These are phyloP conservation scores for Aurelia aurita DNA, from an alignment of 30 jellyfish, hydroid and myxozoan genomes.

Conservation along the genomic window DNA sequence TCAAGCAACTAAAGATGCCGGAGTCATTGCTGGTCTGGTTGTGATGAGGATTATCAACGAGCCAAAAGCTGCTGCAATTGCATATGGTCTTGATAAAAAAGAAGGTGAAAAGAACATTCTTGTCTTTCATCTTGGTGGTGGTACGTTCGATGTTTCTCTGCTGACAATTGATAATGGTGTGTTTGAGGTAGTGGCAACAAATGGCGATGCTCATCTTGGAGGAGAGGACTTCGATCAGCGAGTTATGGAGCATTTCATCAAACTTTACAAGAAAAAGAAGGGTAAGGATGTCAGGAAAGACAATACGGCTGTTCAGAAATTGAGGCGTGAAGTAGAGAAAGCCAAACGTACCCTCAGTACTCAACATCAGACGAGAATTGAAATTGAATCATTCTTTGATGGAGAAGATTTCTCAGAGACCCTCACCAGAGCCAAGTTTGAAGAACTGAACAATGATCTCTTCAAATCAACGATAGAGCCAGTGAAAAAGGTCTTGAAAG, in stretches of 20 bases:
- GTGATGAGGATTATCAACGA: constrained; percentile 99
- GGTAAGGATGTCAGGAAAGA: constrained; percentile 98
- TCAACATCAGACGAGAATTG: constrained; percentile 98
- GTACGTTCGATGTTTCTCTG: constrained; percentile 99
- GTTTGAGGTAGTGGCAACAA: constrained; percentile 99
- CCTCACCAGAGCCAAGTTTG: constrained; percentile 98
- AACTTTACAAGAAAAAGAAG: constrained; percentile 95
- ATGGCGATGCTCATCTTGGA: constrained; percentile 99
- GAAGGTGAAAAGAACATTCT: constrained; percentile 99
- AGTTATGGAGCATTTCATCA: constrained; percentile 98
- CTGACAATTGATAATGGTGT: constrained; percentile 99
- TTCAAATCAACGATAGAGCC: constrained; percentile 95
- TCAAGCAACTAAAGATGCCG: constrained; percentile 99
- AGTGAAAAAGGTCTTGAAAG: constrained; percentile 90
- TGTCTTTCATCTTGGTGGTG: constrained; percentile 99
- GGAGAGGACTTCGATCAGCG: constrained; percentile 99
- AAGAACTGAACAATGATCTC: constrained; percentile 89
- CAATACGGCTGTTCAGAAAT: constrained; percentile 98
- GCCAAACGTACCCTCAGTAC: constrained; percentile 99
- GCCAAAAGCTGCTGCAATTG: constrained; percentile 99
- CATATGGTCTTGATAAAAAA: constrained; percentile 99
- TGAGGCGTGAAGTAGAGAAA: constrained; percentile 99
- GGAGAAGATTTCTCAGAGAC: constrained; percentile 99
- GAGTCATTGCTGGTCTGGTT: constrained; percentile 97
- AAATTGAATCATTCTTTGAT: constrained; percentile 93